Percentiles rank a stretch among this genome's conserved stretches.
Evolutionary conservation across 2,888 invertebrate genomes (phyloP).

Genomic region (Spicauda simplicius): DNA sequence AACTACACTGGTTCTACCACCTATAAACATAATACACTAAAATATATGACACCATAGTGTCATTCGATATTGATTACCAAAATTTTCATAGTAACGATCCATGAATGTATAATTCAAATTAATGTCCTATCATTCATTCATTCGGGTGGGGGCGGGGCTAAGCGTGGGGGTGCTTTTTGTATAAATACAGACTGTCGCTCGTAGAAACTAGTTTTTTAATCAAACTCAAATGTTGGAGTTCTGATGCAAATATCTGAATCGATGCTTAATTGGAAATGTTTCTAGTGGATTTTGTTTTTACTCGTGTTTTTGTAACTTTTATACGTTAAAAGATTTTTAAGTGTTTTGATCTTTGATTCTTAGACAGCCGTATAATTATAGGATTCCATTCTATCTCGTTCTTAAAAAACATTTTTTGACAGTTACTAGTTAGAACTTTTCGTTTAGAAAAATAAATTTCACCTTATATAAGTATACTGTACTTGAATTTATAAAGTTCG

Average conservation of each 20-base stretch:
- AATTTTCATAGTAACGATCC: not conserved
- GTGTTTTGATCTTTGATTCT: too few species aligned
- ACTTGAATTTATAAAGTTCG: too few species aligned
- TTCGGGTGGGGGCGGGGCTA: not conserved
- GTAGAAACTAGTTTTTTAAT: constrained; percentile 34
- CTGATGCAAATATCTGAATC: constrained; percentile 25
- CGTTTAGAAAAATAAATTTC: not conserved
- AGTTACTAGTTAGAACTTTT: not conserved
- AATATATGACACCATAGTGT: too few species aligned
- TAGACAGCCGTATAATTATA: too few species aligned
- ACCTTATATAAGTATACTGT: too few species aligned
- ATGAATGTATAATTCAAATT: not conserved
- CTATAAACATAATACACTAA: too few species aligned
- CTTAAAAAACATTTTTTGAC: too few species aligned
- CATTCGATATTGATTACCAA: too few species aligned
- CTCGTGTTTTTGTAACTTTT: too few species aligned
- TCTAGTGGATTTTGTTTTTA: not conserved
- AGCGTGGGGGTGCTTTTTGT: constrained; percentile 24
- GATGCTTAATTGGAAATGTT: constrained; percentile 28
- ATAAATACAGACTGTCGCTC: constrained; percentile 32
- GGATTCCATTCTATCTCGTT: too few species aligned
- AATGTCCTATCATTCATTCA: constrained; percentile 38
- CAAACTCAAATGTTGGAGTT: constrained; percentile 23
- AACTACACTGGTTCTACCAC: too few species aligned
- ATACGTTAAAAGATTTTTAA: too few species aligned